Evolutionary conservation across 2,888 invertebrate genomes (phyloP), one percentile per base, ranked within the genome.

Genomic region (Drosophila quinaria): DNA sequence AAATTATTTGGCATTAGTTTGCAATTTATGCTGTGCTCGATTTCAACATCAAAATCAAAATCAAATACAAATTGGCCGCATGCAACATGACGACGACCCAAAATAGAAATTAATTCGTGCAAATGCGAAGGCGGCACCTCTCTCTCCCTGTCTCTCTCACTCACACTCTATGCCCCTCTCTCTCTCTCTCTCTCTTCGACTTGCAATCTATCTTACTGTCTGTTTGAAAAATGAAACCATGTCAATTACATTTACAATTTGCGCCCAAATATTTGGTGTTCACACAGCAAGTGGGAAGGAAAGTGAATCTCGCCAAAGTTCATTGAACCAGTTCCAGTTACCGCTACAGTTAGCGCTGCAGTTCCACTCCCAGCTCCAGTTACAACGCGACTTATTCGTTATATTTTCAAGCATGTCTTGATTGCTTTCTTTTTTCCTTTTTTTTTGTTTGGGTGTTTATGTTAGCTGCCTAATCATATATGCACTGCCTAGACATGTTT

Each of bases 91-190:
- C 46, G 9, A 39, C 65, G 9, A 39, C 65, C 68, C 51, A 80
- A 80, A 87, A 87, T 87, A 87, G 87, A 87, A 87, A 87, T 87
- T 88, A 87, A 87, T 72, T 84, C 74, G 76, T 70, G 74, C 76
- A 73, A 81, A 50, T 80, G 69, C 44, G 69, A 63, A 65, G 75
- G 74, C 70, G 65, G 77, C 62, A 49, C 9, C 33, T 4, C 61
- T 15, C 0, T 6, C 4, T 11, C 50, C 4, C n/a, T 9, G 15
- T 29, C 29, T 10, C 47, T 4, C 55, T 33, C 35, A 39, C 37
- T 13, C 17, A 6, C 44, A n/a, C 17, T 5, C 31, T 19, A 25
- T 6, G 22, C 22, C 51, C 9, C 51, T 22, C 39, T 50, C 47
- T 11, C 31, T 13, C 46, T 31, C 15, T 4, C 39, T n/a, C 11